Percentiles rank a stretch among this genome's conserved stretches.
These are phyloP conservation scores for Diaprepes abbreviatus DNA, from an alignment of 2,888 invertebrate genomes.

Conservation along the genomic window DNA sequence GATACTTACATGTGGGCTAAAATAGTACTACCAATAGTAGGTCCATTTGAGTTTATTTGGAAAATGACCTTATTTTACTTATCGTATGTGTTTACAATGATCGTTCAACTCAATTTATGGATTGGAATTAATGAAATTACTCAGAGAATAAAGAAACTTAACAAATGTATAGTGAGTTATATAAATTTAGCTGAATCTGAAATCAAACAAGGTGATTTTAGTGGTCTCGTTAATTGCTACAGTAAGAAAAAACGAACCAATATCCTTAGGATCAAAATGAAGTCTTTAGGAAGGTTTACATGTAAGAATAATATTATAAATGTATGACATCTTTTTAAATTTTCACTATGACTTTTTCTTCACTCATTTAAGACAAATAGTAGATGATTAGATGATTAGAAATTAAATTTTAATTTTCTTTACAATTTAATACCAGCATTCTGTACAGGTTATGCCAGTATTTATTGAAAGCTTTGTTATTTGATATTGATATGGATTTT, in stretches of 20 bases:
- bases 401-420: too few species aligned
- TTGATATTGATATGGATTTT: too few species aligned
- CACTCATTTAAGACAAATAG: too few species aligned
- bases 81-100: constrained; percentile 34
- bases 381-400: too few species aligned
- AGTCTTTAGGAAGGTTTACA: background rate
- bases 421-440: too few species aligned
- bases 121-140: constrained; percentile 16
- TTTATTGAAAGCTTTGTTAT: too few species aligned
- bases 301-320: background rate
- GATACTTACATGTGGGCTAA: constrained; percentile 41
- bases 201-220: background rate
- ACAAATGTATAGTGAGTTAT: background rate
- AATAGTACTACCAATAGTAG: constrained; percentile 13
- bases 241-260: background rate
- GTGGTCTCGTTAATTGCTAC: background rate
- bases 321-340: too few species aligned
- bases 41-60: constrained; percentile 21
- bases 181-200: background rate
- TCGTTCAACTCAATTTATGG: constrained; percentile 38
- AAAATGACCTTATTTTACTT: constrained; percentile 38
- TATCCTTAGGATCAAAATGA: background rate
- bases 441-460: too few species aligned
- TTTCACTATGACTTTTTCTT: too few species aligned
- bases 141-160: constrained; percentile 7